phyloP scores from a whole-genome alignment of 2,888 invertebrate genomes.

The Noctua pronuba region DNA sequence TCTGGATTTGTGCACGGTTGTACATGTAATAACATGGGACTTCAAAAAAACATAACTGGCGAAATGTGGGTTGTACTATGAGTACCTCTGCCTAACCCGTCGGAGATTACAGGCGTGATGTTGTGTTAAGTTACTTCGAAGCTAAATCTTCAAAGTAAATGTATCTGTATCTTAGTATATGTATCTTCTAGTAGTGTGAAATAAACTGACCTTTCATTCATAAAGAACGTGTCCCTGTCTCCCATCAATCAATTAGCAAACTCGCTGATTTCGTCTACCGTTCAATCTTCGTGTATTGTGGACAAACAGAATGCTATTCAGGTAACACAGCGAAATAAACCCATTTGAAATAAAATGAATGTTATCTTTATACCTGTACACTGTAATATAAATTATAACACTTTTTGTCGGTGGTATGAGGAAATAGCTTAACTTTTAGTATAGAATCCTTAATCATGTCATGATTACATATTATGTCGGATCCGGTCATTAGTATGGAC shows the following conservation, averaged over 20 bases:
- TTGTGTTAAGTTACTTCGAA: background rate
- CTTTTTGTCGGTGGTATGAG: background rate
- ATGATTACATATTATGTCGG: no score
- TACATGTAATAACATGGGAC: no score
- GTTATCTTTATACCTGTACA: background rate
- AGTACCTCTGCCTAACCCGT: no score
- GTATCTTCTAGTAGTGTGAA: background rate
- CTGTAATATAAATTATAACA: background rate
- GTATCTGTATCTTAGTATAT: no score
- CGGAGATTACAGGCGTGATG: no score
- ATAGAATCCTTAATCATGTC: no score
- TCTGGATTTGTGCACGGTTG: no score
- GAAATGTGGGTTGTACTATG: no score
- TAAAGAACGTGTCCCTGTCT: slow-evolving; percentile 4
- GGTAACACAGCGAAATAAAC: background rate
- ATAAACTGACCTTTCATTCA: slow-evolving; percentile 8
- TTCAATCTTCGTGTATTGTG: slow-evolving; percentile 47
- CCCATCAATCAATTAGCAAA: slow-evolving; percentile 55
- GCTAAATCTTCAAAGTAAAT: background rate
- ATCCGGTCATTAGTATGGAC: no score
- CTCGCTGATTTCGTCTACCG: slow-evolving; percentile 24
- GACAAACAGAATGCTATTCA: background rate
- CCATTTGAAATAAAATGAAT: background rate
- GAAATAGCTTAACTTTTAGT: background rate
- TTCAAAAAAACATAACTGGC: no score